These are phyloP conservation scores for Polylopha cassiicola DNA, from an alignment of 2,888 invertebrate species.

Conservation along the genomic window DNA sequence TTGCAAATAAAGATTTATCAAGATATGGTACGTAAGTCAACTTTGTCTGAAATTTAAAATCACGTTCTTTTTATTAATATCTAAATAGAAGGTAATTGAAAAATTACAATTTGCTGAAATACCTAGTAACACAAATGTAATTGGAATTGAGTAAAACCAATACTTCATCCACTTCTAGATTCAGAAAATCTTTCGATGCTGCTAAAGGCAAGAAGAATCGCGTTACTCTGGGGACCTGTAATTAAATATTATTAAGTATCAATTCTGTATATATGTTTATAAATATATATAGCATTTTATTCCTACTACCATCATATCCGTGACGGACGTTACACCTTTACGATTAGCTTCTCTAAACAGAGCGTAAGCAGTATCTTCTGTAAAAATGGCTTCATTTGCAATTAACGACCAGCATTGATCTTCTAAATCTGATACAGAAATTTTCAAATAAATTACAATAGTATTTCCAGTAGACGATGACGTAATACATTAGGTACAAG, in stretches of 20 bases:
- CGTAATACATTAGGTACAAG: no score
- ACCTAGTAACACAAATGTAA: conserved; percentile 85
- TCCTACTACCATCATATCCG: conserved; percentile 79
- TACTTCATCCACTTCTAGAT: conserved; percentile 80
- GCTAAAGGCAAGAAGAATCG: conserved; percentile 86
- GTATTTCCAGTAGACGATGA: no score
- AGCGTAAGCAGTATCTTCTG: conserved; percentile 85
- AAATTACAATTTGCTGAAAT: conserved; percentile 29
- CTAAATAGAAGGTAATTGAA: background rate
- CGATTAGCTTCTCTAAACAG: conserved; percentile 79
- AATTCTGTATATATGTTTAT: background rate
- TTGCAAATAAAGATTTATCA: no score
- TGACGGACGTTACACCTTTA: conserved; percentile 76
- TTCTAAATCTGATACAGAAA: conserved; percentile 76
- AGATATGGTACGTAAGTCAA: no score
- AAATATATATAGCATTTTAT: conserved; percentile 1
- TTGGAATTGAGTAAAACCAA: conserved; percentile 83
- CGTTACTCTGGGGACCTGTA: conserved; percentile 81
- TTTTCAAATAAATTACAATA: background rate
- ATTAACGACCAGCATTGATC: conserved; percentile 88
- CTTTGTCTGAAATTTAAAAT: no score
- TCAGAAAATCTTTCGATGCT: conserved; percentile 84
- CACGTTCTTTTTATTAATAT: background rate
- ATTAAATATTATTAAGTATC: background rate
- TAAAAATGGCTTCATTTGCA: conserved; percentile 81